phyloP scores from a whole-genome alignment of 2,113 vertebrate species.

The Choloepus hoffmanni region DNA sequence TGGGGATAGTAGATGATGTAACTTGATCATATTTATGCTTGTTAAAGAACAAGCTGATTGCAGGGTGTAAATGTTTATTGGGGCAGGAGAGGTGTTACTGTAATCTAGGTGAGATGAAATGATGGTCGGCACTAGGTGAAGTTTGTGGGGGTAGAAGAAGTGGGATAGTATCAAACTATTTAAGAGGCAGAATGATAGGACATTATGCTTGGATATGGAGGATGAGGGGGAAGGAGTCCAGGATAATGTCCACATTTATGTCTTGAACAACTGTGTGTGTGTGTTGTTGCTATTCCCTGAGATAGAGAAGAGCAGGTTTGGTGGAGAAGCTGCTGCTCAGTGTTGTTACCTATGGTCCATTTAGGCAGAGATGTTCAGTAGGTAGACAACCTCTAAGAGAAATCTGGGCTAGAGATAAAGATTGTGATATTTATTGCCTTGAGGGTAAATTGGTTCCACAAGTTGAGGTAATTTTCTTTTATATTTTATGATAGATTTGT shows the following conservation, averaged over 20 bases:
- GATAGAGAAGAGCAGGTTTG: neutral
- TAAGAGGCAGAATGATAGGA: neutral
- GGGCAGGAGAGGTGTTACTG: neutral
- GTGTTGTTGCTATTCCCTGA: neutral
- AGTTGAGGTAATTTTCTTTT: slow-evolving; percentile 23
- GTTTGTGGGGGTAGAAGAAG: neutral
- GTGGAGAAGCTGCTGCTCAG: neutral
- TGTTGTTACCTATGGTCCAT: neutral
- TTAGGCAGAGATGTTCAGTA: neutral
- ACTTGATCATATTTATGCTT: too few species aligned
- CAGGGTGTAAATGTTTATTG: neutral
- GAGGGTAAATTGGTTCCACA: slow-evolving; percentile 31
- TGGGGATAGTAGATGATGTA: too few species aligned
- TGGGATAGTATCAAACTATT: neutral
- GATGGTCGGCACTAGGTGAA: neutral
- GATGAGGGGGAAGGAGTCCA: neutral
- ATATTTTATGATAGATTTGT: neutral
- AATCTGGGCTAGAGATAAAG: neutral
- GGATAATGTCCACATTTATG: slow-evolving; percentile 19
- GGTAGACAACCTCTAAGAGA: neutral
- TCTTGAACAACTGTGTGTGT: neutral
- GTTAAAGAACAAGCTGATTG: neutral
- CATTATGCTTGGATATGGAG: neutral
- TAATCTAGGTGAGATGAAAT: neutral
- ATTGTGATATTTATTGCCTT: slow-evolving; percentile 15